Evolutionary conservation across 2,797 vertebrate species (phyloP).

Genomic region (Cercopithecus petaurista): DNA sequence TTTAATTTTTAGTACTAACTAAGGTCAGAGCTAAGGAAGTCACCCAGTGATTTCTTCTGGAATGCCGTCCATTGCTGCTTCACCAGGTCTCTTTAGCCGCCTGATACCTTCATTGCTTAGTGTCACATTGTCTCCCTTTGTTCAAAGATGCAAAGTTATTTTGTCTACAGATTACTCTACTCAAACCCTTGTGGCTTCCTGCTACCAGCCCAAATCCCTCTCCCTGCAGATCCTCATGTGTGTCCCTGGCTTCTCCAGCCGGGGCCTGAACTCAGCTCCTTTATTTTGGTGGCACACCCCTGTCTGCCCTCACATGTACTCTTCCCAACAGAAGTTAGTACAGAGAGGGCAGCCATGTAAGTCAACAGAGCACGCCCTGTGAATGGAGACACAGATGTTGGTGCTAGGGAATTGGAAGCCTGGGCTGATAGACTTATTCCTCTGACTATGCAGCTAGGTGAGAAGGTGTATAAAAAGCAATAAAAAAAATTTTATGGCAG

Average conservation of each 20-base stretch:
- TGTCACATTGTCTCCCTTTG: neutral
- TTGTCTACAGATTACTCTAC: neutral
- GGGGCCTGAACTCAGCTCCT: slow-evolving; percentile 49
- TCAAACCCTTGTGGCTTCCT: neutral
- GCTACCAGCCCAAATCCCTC: neutral
- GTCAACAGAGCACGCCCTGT: slow-evolving; percentile 55
- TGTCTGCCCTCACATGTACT: neutral
- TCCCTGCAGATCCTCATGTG: neutral
- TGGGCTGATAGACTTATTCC: slow-evolving; percentile 32
- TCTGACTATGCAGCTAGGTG: neutral
- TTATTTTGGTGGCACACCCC: slow-evolving; percentile 40
- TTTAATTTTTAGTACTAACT: neutral
- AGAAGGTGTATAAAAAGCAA: slow-evolving; percentile 39
- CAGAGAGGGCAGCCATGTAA: slow-evolving; percentile 74
- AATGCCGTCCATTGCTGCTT: neutral
- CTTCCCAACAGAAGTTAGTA: slow-evolving; percentile 71
- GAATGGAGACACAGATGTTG: slow-evolving; percentile 60
- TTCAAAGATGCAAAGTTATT: neutral
- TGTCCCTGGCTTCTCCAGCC: neutral
- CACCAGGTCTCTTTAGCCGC: neutral
- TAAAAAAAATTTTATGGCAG: neutral
- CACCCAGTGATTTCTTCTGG: neutral
- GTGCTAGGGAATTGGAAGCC: slow-evolving; percentile 38
- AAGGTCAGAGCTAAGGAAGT: neutral
- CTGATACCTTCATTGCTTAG: neutral